Base-by-base conservation (phyloP, 2,113 vertebrate species). In the Trogon melanurus region DNA sequence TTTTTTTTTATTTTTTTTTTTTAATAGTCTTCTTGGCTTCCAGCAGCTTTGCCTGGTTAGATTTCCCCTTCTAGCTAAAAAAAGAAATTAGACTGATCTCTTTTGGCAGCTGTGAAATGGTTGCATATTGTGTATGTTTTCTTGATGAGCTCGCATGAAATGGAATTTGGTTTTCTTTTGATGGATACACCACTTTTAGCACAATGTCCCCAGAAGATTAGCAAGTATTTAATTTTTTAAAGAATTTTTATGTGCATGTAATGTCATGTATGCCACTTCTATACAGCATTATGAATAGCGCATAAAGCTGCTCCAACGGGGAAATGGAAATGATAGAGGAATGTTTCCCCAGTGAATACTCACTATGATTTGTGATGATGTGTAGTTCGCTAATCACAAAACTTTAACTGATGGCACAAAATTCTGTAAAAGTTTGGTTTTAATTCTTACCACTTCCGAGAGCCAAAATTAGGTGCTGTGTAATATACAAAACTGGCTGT, bases 61-160 rank as follows among this genome's bases (percentile, higher is more conserved):
- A 67, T 93, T 94, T 93, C 60, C 62, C 89, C 91, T 89, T 93
- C 91, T 61, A 85, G 94, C 94, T 96, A 96, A 93, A 96, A 94
- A 96, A 92, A 61, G 83, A 94, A 96, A 95, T 81, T 86, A 91
- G 87, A 78, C 76, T 89, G 79, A 94, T 97, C 67, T 94, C 88
- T 94, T 93, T 91, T 95, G 96, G 92, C 95, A 97, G 94, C 88
- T 96, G 93, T 93, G 92, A 96, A 97, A 94, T 72, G 80, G 80
- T 78, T 96, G 84, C 91, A 95, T 91, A 94, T 96, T 97, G 86
- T 86, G 8, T 86, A 62, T 70, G 88, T 75, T 94, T 95, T 84
- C 75, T 76, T 88, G 85, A 85, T 93, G 88, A 92, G 91, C 90
- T 76, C 95, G 85, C 92, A 74, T 93, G 76, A 93, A 94, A 95